These are phyloP conservation scores for Tadarida brasiliensis DNA, from an alignment of 2,797 vertebrate genomes.

Conservation along the genomic window DNA sequence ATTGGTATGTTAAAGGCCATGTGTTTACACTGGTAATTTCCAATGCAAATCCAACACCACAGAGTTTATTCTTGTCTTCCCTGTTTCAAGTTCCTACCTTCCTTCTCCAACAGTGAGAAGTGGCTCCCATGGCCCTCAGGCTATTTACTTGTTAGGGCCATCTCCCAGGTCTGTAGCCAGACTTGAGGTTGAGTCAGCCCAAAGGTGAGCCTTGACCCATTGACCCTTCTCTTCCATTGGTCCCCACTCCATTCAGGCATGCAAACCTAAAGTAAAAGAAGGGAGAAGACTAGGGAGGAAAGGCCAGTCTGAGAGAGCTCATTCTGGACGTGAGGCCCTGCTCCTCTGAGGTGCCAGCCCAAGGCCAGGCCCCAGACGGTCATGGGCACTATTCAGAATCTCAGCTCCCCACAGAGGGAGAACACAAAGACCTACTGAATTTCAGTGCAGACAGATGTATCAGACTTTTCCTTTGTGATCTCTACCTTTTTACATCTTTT, in stretches of 20 bases:
- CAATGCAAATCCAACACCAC: too few species aligned
- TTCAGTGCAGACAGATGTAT: neutral
- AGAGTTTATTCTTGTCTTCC: neutral
- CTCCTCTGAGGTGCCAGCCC: neutral
- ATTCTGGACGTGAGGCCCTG: neutral
- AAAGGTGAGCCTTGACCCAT: neutral
- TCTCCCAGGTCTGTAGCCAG: neutral
- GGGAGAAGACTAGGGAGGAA: neutral
- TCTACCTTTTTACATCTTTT: neutral
- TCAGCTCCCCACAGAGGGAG: neutral
- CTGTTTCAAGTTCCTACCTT: neutral
- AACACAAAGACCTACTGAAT: neutral
- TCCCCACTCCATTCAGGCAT: neutral
- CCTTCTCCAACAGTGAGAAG: neutral
- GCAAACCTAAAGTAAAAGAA: neutral
- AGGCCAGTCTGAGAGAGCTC: neutral
- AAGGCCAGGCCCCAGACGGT: neutral
- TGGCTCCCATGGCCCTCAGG: neutral
- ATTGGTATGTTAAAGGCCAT: neutral
- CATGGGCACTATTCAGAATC: neutral
- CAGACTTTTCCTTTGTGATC: neutral
- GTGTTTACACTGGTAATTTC: neutral
- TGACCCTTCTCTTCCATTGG: neutral
- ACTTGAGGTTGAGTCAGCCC: neutral
- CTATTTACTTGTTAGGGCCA: neutral